Base-by-base conservation (phyloP, 2,113 vertebrate species). In the Notiomystis cincta region DNA sequence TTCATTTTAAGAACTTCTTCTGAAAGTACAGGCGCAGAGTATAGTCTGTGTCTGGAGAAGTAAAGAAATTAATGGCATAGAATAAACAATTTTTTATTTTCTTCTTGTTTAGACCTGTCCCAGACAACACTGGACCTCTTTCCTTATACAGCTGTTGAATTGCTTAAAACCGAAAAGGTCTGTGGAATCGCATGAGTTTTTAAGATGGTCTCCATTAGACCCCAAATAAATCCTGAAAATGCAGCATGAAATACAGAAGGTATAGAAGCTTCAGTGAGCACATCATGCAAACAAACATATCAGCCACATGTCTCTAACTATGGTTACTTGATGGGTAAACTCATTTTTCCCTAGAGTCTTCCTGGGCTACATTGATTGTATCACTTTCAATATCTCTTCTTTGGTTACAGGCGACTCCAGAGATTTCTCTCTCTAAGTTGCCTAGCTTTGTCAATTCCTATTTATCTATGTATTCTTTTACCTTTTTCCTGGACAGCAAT, bases 361-460 rank as follows among this genome's bases (percentile, higher is more conserved):
- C 65, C 69, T 69, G n/a, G 56, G 77, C 53, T 89, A n/a, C 91
- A 98, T 97, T 77, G 96, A 98, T 97, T 88, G 50, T 50, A 98
- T 98, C 93, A 57, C 96, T 97, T 97, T 96, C 97, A 97, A 97
- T 98, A 97, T 97, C 93, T 97, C 92, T 97, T 97, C 95, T 97
- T 96, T 96, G 94, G 97, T 97, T 98, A 97, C 95, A 96, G 89
- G 76, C 2, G 50, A 70, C 96, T 97, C 96, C 76, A 13, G 73
- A 98, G 97, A 97, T 89, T 97, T 96, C 93, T 93, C 87, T 96
- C 76, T 97, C 51, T 95, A 95, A 94, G 95, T 97, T 97, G 85
- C 95, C 93, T 96, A 92, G 92, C 96, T 98, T 98, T 98, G 97
- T 98, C 98, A 98, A 97, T 98, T 98, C 95, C 95, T 97, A 98